These are phyloP conservation scores for Anas platyrhynchos DNA, from an alignment of 2,113 vertebrate genomes.

Conservation along the genomic window DNA sequence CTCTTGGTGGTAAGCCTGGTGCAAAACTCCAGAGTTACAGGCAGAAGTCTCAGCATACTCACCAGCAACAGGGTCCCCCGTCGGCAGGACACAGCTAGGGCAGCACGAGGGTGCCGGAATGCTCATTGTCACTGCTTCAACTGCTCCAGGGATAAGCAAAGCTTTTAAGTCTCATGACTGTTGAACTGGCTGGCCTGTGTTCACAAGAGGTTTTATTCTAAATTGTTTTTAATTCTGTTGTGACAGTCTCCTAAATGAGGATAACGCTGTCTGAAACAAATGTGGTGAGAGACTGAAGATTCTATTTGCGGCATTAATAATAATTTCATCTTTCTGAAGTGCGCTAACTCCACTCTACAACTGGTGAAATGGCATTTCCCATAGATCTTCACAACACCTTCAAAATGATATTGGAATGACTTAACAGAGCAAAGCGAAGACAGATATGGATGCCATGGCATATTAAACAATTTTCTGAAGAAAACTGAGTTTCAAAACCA, in stretches of 20 bases:
- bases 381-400: background rate
- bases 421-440: background rate
- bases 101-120: accelerated
- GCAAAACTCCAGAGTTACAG: accelerated
- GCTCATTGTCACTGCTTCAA: background rate
- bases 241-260: constrained; percentile 22
- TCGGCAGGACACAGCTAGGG: accelerated
- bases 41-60: background rate
- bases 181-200: background rate
- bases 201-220: background rate
- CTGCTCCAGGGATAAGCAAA: background rate
- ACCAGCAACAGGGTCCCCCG: background rate
- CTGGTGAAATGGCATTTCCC: background rate
- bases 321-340: background rate
- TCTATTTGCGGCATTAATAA: background rate
- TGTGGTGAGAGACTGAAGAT: background rate
- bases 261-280: background rate
- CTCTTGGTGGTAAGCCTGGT: background rate
- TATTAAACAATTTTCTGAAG: background rate
- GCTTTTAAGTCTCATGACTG: background rate
- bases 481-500: background rate
- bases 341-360: background rate
- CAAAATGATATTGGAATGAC: background rate
- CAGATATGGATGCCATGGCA: background rate
- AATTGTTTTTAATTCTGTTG: constrained; percentile 1